Evolutionary conservation across 2,113 vertebrate species (phyloP), one percentile per base, ranked within the genome.

Genomic region (Lucifuga dentata): DNA sequence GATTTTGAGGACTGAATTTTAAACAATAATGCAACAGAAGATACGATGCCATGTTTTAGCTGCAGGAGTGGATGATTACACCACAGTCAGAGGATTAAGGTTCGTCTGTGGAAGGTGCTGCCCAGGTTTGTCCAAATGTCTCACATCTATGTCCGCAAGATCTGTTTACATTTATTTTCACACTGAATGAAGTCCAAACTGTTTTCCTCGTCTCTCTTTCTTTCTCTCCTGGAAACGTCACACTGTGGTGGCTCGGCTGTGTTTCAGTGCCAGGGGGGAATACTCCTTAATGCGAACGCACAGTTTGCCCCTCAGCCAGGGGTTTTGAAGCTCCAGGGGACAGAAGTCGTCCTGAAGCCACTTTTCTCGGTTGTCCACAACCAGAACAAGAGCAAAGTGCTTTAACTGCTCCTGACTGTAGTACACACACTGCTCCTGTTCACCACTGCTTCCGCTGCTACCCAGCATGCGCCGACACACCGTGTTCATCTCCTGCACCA

Each of bases 301-400:
- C 59, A 97, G 94, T 73, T 73, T 93, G 0, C 94, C 96, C 38
- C 93, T 81, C 0, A 92, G 93, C 92, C 78, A 90, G n/a, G 92
- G 88, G 21, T 86, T 94, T 23, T 95, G 95, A 0, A 97, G 94
- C 50, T 94, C 86, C 77, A 97, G 88, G 1, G 94, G 95, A 73
- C 92, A 74, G 86, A 90, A 94, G 67, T 96, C 94, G 2, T 95
- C 93, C 0, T 94, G 94, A 7, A 97, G 93, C 95, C 96, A 97
- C 83, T 73, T 95, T 84, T 96, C 95, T 55, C 82, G 77, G 50
- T 90, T 87, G 0, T 88, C 90, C 1, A 92, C 87, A 24, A 92
- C 78, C 2, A 96, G 90, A 69, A 97, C 94, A 8, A 97, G 92
- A 43, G 91, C 93, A 0, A 96, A 97, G 91, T 95, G 94, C 70